Conservation (phyloP, 2,113 vertebrate species). For the Acanthochromis polyacanthus region DNA sequence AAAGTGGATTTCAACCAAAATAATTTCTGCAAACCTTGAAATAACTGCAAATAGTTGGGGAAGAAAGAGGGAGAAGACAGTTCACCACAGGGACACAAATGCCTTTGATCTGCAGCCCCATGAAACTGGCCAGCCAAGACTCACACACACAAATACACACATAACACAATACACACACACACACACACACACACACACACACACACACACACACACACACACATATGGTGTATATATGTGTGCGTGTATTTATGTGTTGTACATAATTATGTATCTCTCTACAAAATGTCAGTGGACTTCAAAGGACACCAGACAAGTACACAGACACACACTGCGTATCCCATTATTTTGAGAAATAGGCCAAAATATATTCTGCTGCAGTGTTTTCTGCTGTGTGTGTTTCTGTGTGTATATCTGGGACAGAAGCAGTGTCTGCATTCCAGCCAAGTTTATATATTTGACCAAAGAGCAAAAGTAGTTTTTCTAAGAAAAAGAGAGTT, state of each 20-base stretch:
- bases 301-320: constrained; percentile 64
- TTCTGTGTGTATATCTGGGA: constrained; percentile 25
- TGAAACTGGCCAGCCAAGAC: constrained; percentile 50
- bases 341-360: constrained; percentile 66
- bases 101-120: constrained; percentile 65
- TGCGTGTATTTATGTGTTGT: background rate
- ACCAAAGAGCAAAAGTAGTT: constrained; percentile 34
- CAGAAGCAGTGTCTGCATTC: constrained; percentile 21
- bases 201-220: constrained; percentile 3
- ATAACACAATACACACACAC: background rate
- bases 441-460: constrained; percentile 30
- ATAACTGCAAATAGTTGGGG: constrained; percentile 34
- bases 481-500: constrained; percentile 12
- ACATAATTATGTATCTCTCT: constrained; percentile 59
- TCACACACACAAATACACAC: constrained; percentile 3
- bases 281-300: constrained; percentile 72
- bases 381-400: constrained; percentile 12
- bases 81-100: constrained; percentile 40
- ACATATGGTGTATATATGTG: background rate
- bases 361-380: constrained; percentile 37
- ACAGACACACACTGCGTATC: constrained; percentile 47
- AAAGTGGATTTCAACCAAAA: background rate
- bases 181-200: constrained; percentile 5
- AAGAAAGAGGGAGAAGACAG: constrained; percentile 37
- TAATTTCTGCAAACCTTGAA: constrained; percentile 25